phyloP scores from a whole-genome alignment of 1,140 invertebrate genomes.

The Calliphora vicina region DNA sequence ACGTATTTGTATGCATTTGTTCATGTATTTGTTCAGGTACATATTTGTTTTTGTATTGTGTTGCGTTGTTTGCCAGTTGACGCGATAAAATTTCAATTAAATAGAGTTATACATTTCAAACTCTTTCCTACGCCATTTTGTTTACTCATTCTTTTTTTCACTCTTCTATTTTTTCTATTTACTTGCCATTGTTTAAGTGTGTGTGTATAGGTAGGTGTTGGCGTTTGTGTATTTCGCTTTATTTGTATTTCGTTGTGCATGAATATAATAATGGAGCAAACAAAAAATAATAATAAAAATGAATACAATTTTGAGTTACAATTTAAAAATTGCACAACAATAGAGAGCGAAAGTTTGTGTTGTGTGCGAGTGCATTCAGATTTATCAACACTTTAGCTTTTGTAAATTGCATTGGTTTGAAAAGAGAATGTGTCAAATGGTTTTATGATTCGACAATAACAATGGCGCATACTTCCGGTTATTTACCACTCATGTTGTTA shows the following conservation, averaged over 20 bases:
- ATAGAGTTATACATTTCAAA: not conserved
- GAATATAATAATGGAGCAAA: not conserved
- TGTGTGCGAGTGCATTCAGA: not conserved
- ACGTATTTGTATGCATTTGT: not conserved
- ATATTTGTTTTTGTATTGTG: slow-evolving; percentile 6
- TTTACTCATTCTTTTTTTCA: not conserved
- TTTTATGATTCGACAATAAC: not conserved
- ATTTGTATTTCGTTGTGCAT: not conserved
- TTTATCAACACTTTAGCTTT: not conserved
- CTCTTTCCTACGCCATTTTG: not conserved
- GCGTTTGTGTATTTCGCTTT: not conserved
- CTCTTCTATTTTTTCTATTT: not conserved
- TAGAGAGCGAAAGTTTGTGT: not conserved
- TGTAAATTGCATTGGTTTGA: not conserved
- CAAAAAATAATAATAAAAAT: not conserved
- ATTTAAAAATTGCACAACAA: not conserved
- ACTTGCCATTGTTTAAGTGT: too few species aligned
- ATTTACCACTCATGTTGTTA: not conserved
- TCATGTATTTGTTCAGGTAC: not conserved
- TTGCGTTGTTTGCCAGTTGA: not conserved
- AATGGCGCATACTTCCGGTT: not conserved
- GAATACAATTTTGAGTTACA: not conserved
- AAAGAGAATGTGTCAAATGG: not conserved
- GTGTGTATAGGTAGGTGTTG: not conserved
- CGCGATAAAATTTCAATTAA: slow-evolving; percentile 33